Conservation (phyloP, 2,888 invertebrate species). For the Melipona bicolor region DNA sequence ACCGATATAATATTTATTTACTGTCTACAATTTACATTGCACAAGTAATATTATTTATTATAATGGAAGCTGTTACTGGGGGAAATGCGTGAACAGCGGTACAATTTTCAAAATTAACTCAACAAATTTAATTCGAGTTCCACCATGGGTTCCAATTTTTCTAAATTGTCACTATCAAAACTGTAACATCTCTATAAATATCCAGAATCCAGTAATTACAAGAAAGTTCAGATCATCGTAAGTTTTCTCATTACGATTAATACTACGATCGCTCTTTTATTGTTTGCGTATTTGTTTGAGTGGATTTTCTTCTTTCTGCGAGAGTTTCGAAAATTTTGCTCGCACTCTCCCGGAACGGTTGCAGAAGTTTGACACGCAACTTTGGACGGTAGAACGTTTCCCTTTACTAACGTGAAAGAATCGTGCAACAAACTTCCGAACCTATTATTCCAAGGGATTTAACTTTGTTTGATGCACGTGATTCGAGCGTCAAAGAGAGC, state of each 20-base stretch:
- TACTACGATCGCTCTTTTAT: neutral
- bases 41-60: too few relatives aligned
- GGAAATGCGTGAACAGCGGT: too few relatives aligned
- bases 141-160: too few relatives aligned
- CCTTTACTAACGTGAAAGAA: neutral
- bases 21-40: too few relatives aligned
- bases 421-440: neutral
- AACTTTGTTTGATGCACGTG: neutral
- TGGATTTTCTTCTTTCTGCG: neutral
- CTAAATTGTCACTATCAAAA: too few relatives aligned
- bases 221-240: too few relatives aligned
- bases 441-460: slow-evolving; percentile 4
- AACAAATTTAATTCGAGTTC: too few relatives aligned
- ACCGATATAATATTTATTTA: too few relatives aligned
- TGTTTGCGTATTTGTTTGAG: neutral
- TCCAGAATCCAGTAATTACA: too few relatives aligned
- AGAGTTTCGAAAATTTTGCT: neutral
- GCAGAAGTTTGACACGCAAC: neutral
- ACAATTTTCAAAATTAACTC: too few relatives aligned
- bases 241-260: neutral
- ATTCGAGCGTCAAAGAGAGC: neutral
- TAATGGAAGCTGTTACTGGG: too few relatives aligned
- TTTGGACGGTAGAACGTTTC: neutral
- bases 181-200: too few relatives aligned
- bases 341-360: neutral